These are phyloP conservation scores for Sphaerodactylus townsendi DNA, from an alignment of 2,113 vertebrate species.

Conservation along the genomic window DNA sequence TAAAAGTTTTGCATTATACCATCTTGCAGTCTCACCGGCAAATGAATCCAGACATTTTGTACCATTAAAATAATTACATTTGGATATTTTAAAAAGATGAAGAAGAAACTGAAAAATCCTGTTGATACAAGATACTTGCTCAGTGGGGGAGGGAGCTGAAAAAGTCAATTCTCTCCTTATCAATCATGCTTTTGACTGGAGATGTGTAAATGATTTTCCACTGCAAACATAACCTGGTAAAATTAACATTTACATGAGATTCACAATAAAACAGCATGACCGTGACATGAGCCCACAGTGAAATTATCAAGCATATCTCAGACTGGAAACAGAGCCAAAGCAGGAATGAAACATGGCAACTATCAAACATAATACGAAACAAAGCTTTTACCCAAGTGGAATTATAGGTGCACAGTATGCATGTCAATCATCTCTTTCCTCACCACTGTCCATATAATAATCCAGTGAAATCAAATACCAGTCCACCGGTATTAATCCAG, in stretches of 20 bases:
- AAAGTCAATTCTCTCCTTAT: conserved; percentile 25
- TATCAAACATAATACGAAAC: conserved; percentile 11
- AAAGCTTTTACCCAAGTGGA: conserved; percentile 24
- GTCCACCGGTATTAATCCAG: neutral
- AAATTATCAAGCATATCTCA: conserved; percentile 43
- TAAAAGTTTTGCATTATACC: neutral
- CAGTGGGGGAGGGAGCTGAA: conserved; percentile 27
- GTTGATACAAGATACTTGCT: conserved; percentile 14
- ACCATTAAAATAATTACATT: conserved; percentile 2
- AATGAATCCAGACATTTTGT: neutral
- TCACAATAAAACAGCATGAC: conserved; percentile 49
- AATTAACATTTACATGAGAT: conserved; percentile 58
- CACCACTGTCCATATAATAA: neutral
- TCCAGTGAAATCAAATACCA: neutral
- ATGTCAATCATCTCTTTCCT: neutral
- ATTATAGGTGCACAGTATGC: conserved; percentile 33
- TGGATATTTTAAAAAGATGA: conserved; percentile 3
- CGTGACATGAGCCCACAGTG: conserved; percentile 39
- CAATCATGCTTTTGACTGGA: conserved; percentile 22
- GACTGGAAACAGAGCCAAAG: conserved; percentile 24
- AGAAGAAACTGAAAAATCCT: neutral
- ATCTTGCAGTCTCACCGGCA: neutral
- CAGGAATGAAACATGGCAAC: neutral
- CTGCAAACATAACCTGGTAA: conserved; percentile 63
- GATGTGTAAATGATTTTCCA: conserved; percentile 44